Percentiles rank a stretch among this genome's conserved stretches.
Evolutionary conservation across 2,797 vertebrate genomes (phyloP).

Genomic region (Melanotaenia maccullochi): DNA sequence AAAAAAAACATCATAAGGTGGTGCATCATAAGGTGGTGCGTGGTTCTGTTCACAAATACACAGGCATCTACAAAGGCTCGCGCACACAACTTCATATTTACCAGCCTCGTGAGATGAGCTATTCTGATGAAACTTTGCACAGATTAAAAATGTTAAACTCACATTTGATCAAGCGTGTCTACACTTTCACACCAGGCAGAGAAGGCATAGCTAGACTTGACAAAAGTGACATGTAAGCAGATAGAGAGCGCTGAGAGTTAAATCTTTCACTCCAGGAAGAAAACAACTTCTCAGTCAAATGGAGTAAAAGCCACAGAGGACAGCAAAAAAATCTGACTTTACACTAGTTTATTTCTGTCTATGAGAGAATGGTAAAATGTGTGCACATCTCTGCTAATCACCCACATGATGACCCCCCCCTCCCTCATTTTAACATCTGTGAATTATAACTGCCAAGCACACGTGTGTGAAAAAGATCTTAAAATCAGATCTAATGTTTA

Average conservation of each 20-base stretch:
- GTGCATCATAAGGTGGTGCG: slow-evolving; percentile 50
- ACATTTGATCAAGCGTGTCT: slow-evolving; percentile 79
- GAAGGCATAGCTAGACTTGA: slow-evolving; percentile 71
- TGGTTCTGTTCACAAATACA: slow-evolving; percentile 51
- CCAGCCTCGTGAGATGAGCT: slow-evolving; percentile 70
- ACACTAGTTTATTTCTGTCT: slow-evolving; percentile 55
- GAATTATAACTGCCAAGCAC: slow-evolving; percentile 45
- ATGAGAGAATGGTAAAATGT: slow-evolving; percentile 39
- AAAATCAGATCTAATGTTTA: slow-evolving; percentile 19
- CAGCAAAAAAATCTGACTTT: slow-evolving; percentile 57
- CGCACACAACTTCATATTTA: slow-evolving; percentile 64
- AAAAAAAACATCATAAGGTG: slow-evolving; percentile 55
- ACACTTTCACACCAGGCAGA: slow-evolving; percentile 56
- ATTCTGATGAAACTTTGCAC: slow-evolving; percentile 78
- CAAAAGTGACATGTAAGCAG: slow-evolving; percentile 75
- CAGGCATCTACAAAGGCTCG: slow-evolving; percentile 35
- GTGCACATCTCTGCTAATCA: slow-evolving; percentile 35
- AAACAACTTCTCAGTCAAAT: slow-evolving; percentile 65
- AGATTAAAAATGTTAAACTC: slow-evolving; percentile 80
- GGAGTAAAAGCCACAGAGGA: slow-evolving; percentile 66
- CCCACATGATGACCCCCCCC: slow-evolving; percentile 33
- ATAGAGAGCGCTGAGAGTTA: slow-evolving; percentile 71
- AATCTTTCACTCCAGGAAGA: slow-evolving; percentile 70
- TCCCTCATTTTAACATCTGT: slow-evolving; percentile 27
- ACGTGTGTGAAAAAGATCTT: slow-evolving; percentile 19